These are phyloP conservation scores for Protonibea diacanthus DNA, from an alignment of 2,797 vertebrate genomes.

Conservation along the genomic window DNA sequence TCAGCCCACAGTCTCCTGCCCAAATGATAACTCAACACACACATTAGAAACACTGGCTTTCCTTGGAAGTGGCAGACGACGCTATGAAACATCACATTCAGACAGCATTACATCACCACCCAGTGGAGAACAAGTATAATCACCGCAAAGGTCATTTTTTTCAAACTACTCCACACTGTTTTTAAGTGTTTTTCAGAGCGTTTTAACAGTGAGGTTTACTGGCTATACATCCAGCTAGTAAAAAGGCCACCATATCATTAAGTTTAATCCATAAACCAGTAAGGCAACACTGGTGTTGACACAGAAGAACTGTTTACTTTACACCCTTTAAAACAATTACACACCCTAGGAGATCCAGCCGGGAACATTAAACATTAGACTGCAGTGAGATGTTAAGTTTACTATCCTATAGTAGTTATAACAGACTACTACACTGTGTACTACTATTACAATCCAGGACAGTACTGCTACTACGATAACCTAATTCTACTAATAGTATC, in stretches of 20 bases:
- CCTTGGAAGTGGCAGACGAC: neutral
- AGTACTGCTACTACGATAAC: neutral
- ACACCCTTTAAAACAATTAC: constrained; percentile 53
- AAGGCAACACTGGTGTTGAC: constrained; percentile 58
- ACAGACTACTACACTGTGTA: neutral
- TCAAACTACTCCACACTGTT: neutral
- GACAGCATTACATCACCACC: constrained; percentile 32
- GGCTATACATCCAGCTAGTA: neutral
- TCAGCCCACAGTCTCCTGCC: neutral
- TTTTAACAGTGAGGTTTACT: neutral
- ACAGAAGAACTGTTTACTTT: constrained; percentile 57
- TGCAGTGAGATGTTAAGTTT: neutral
- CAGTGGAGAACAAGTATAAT: constrained; percentile 17
- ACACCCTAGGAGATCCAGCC: constrained; percentile 42
- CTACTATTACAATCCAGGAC: neutral
- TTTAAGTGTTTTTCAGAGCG: neutral
- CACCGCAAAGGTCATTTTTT: neutral
- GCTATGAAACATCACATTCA: constrained; percentile 24
- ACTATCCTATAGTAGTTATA: neutral
- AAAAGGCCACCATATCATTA: neutral
- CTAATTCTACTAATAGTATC: neutral
- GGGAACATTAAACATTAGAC: constrained; percentile 35
- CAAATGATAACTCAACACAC: neutral
- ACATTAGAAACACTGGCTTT: neutral
- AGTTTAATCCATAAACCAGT: constrained; percentile 52